Percentiles rank a stretch among this genome's conserved stretches.
These are phyloP conservation scores for Semaprochilodus insignis DNA, from an alignment of 2,797 vertebrate genomes.

Conservation along the genomic window DNA sequence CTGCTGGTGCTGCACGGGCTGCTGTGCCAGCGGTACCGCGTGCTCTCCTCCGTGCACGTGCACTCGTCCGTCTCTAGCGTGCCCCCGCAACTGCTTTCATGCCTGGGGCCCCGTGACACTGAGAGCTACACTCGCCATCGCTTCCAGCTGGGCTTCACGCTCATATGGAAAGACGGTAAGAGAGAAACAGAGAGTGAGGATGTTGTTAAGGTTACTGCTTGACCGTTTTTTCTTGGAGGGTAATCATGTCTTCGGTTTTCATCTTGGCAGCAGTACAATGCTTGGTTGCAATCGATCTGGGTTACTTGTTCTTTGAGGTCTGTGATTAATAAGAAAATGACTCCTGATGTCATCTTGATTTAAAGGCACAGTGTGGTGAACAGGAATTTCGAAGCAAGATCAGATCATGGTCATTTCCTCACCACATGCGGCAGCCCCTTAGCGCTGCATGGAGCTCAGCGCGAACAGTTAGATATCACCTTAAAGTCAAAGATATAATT, in stretches of 20 bases:
- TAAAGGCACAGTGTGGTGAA: background rate
- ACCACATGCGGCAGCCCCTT: too few relatives aligned
- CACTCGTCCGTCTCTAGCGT: slow-evolving; percentile 88
- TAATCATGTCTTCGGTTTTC: background rate
- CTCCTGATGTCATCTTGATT: background rate
- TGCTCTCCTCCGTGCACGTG: slow-evolving; percentile 89
- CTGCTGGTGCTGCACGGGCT: slow-evolving; percentile 90
- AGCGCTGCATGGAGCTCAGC: too few relatives aligned
- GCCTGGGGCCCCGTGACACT: slow-evolving; percentile 85
- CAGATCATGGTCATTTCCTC: background rate
- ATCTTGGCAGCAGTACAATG: background rate
- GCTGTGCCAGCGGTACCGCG: slow-evolving; percentile 86
- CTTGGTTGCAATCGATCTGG: background rate
- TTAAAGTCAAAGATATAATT: too few relatives aligned
- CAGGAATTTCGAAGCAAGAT: background rate
- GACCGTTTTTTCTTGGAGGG: background rate
- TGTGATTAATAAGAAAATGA: background rate
- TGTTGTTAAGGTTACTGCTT: background rate
- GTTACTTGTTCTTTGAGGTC: background rate
- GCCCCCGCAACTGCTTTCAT: slow-evolving; percentile 85
- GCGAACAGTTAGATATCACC: too few relatives aligned
- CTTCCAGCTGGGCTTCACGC: slow-evolving; percentile 94
- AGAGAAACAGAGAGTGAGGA: background rate
- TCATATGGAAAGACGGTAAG: slow-evolving; percentile 99
- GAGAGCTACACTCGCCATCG: slow-evolving; percentile 84